Evolutionary conservation across 1,140 invertebrate species (phyloP).

Genomic region (Pantala flavescens): DNA sequence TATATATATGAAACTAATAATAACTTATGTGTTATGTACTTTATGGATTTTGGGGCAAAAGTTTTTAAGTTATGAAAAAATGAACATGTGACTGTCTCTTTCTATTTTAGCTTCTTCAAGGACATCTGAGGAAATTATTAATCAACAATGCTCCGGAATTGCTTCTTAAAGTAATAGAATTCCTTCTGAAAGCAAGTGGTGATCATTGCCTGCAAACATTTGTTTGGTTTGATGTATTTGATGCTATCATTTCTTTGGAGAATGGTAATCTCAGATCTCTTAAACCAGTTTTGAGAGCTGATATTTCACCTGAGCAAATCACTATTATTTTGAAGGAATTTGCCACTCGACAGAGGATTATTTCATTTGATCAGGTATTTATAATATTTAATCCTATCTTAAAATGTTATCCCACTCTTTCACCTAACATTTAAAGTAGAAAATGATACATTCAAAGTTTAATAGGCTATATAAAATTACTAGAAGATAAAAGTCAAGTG

Average conservation of each 20-base stretch:
- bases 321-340: not conserved
- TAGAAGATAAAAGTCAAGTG: too few species aligned
- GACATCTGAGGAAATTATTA: not conserved
- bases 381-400: too few species aligned
- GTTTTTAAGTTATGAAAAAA: too few species aligned
- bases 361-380: not conserved
- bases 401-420: too few species aligned
- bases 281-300: not conserved
- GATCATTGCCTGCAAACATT: not conserved
- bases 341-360: not conserved
- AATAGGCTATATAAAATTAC: too few species aligned
- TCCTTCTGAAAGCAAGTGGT: not conserved
- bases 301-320: not conserved
- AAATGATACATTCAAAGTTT: too few species aligned
- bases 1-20: too few species aligned
- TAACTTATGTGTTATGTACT: too few species aligned
- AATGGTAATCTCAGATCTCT: not conserved
- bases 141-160: not conserved
- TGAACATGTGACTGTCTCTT: not conserved
- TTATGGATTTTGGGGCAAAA: too few species aligned
- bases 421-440: too few species aligned
- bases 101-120: not conserved
- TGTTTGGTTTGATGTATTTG: not conserved
- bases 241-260: not conserved
- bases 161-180: not conserved